A percentile compares a stretch with the other conserved stretches of the same genome.
Evolutionary conservation across 2,888 invertebrate genomes (phyloP).

Genomic region (Ypsolopha sequella): DNA sequence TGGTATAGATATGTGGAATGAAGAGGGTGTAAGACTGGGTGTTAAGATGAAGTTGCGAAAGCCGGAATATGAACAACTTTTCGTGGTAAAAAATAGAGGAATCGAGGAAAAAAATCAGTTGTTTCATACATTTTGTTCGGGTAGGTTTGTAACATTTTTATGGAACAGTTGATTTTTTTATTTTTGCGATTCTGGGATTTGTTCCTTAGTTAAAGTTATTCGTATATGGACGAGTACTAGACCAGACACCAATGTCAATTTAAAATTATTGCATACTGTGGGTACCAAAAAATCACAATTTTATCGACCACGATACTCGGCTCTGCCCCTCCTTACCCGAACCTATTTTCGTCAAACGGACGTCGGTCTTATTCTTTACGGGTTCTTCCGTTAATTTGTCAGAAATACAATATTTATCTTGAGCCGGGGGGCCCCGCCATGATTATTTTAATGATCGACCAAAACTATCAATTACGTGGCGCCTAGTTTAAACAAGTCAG

Average conservation of each 20-base stretch:
- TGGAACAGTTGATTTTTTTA: too few relatives aligned
- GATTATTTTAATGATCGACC: slow-evolving; percentile 48
- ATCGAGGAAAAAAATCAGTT: neutral
- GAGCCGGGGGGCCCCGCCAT: slow-evolving; percentile 29
- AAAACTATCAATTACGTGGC: slow-evolving; percentile 61
- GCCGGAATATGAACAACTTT: too few relatives aligned
- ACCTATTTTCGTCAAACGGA: slow-evolving; percentile 16
- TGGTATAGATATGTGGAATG: too few relatives aligned
- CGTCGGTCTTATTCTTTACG: slow-evolving; percentile 27
- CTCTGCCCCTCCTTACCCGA: slow-evolving; percentile 5
- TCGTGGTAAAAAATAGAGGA: neutral
- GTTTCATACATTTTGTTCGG: too few relatives aligned
- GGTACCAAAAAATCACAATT: neutral
- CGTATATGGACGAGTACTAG: too few relatives aligned
- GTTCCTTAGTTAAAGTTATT: too few relatives aligned
- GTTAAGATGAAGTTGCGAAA: too few relatives aligned
- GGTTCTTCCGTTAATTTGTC: slow-evolving; percentile 53
- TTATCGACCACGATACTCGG: neutral
- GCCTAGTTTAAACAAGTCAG: slow-evolving; percentile 27
- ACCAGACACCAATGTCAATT: too few relatives aligned
- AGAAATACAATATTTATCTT: slow-evolving; percentile 60
- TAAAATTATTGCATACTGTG: too few relatives aligned
- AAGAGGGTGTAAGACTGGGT: too few relatives aligned
- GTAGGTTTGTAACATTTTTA: too few relatives aligned
- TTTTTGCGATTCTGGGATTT: too few relatives aligned